Conservation (phyloP, 2,797 vertebrate species). For the Anniella stebbinsi region DNA sequence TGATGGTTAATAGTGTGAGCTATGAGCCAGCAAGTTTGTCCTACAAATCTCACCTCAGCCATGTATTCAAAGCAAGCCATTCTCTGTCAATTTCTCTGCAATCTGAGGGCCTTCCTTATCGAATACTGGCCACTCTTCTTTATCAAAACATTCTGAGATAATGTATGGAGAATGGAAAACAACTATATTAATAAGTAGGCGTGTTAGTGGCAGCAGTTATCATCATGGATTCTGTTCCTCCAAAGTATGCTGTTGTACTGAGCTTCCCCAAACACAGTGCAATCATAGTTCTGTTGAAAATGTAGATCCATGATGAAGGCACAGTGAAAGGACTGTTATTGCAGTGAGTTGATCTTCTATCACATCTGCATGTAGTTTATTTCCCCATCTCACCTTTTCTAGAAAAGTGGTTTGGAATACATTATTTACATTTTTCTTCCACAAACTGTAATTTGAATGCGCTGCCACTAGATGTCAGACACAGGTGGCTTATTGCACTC, state of each 20-base stretch:
- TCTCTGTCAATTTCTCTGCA: background rate
- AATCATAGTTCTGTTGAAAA: background rate
- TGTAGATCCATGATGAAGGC: background rate
- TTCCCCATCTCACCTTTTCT: background rate
- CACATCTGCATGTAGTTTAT: background rate
- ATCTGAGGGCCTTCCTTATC: too few species aligned
- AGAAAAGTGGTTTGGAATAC: background rate
- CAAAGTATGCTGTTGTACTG: background rate
- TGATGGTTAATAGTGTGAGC: background rate
- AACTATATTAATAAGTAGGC: background rate
- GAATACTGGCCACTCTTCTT: background rate
- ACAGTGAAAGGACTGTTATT: background rate
- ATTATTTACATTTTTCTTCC: constrained; percentile 23
- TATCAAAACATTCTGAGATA: background rate
- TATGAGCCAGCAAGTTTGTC: background rate
- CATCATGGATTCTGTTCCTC: background rate
- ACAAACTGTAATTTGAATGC: constrained; percentile 38
- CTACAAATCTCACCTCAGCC: background rate
- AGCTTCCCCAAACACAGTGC: background rate
- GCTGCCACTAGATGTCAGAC: constrained; percentile 77
- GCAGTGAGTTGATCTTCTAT: background rate
- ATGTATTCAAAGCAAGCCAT: background rate
- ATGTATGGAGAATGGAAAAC: background rate
- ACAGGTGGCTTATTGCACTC: constrained; percentile 41
- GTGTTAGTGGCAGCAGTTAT: background rate